phyloP scores from a whole-genome alignment of 2,113 vertebrate genomes.

The Colaptes auratus region DNA sequence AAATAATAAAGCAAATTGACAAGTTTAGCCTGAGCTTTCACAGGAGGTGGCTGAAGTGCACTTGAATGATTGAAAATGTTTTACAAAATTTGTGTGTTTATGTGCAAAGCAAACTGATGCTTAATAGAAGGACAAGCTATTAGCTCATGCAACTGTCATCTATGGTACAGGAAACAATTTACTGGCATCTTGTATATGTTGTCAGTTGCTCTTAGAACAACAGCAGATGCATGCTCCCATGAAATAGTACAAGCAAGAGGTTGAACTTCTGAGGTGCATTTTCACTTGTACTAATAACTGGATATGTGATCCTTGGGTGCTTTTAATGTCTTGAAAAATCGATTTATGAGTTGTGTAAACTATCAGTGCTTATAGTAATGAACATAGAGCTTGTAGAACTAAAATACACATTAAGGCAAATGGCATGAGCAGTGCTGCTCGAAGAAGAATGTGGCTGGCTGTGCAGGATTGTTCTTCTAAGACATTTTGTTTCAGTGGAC shows the following conservation, averaged over 20 bases:
- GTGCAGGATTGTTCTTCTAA: background rate
- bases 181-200: background rate
- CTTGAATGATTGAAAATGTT: background rate
- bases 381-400: background rate
- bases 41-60: background rate
- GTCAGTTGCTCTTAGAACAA: background rate
- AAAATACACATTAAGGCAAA: background rate
- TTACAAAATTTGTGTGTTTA: background rate
- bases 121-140: background rate
- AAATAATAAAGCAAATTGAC: background rate
- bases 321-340: background rate
- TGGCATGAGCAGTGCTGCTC: background rate
- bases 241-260: background rate
- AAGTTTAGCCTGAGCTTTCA: background rate
- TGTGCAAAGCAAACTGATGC: background rate
- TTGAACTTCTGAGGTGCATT: background rate
- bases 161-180: background rate
- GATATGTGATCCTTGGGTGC: background rate
- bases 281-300: background rate
- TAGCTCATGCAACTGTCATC: accelerated
- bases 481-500: conserved; percentile 77
- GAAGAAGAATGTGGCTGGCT: background rate
- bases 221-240: background rate
- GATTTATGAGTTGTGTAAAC: background rate
- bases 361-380: background rate